Evolutionary conservation across 2,888 invertebrate genomes (phyloP).

Genomic region (Neoitamus cyanurus): DNA sequence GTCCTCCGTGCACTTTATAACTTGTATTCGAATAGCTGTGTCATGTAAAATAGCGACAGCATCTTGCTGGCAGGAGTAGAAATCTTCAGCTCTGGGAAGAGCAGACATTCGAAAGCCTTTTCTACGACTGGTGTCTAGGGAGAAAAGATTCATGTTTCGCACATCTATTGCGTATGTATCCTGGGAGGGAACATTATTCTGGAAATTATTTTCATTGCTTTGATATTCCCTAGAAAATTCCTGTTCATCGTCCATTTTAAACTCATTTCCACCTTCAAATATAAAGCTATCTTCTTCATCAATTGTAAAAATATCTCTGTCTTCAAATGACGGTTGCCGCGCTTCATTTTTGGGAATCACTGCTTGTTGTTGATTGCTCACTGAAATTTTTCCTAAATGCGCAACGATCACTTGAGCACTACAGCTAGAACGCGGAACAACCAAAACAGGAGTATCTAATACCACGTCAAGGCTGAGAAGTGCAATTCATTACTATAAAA

Average conservation of each 20-base stretch:
- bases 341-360: neutral
- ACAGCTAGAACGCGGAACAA: constrained; percentile 81
- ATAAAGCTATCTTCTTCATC: constrained; percentile 49
- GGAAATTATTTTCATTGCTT: neutral
- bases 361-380: constrained; percentile 65
- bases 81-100: constrained; percentile 72
- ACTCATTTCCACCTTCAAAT: constrained; percentile 45
- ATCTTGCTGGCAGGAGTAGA: constrained; percentile 78
- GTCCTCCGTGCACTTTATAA: constrained; percentile 67
- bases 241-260: constrained; percentile 34
- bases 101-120: constrained; percentile 62
- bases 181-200: constrained; percentile 51
- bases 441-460: constrained; percentile 91
- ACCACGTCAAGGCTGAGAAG: constrained; percentile 75
- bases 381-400: constrained; percentile 89
- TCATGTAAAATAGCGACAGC: constrained; percentile 92
- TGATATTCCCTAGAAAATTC: constrained; percentile 6
- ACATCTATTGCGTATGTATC: constrained; percentile 75
- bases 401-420: constrained; percentile 89
- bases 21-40: constrained; percentile 80
- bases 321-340: constrained; percentile 47
- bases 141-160: constrained; percentile 88
- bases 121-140: constrained; percentile 73
- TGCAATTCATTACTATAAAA: neutral
- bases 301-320: constrained; percentile 53